Evolutionary conservation across 1,140 invertebrate genomes (phyloP), one percentile per base, ranked within the genome.

Genomic region (Octopus sinensis): DNA sequence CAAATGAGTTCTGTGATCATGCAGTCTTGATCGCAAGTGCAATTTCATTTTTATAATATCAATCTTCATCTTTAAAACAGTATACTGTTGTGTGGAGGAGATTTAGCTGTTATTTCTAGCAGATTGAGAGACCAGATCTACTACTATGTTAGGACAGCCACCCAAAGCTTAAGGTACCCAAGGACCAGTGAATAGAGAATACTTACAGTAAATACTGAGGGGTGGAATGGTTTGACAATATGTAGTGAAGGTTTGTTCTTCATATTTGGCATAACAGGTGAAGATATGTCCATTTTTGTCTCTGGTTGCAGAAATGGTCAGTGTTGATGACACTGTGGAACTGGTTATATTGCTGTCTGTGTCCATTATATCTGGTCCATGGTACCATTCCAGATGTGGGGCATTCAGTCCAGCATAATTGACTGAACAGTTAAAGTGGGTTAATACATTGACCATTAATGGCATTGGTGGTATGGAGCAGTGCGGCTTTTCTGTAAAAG

Each of bases 351-450:
- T 77, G 76, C 17, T 53, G 43, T 52, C 76, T 6, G 76, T 51
- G 6, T 52, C 7, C 7, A 77, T 51, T 53, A 52, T 13, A 17
- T 77, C 76, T 6, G 76, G 76, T n/a, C 76, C 76, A 43, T 77
- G 76, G 76, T 77, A 77, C 76, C 76, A 77, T 53, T 52, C 43
- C 6, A 77, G 76, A 51, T 77, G 52, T 77, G 76, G 76, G 9
- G 76, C 6, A 23, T 13, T 77, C 23, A 6, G 23, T 5, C 76
- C 76, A 77, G 76, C 76, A 77, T 52, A 77, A 17, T 43, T 51
- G 12, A 77, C 76, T 4, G 76, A 77, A 53, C 76, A 77, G 43
- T 77, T 77, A 7, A 77, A 53, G 23, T 51, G 30, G 0, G 52
- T 77, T 51, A 43, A 13, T 5, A 53, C 76, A 51, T 77, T 77